phyloP scores from a whole-genome alignment of 2,113 vertebrate genomes.

The Conger conger region DNA sequence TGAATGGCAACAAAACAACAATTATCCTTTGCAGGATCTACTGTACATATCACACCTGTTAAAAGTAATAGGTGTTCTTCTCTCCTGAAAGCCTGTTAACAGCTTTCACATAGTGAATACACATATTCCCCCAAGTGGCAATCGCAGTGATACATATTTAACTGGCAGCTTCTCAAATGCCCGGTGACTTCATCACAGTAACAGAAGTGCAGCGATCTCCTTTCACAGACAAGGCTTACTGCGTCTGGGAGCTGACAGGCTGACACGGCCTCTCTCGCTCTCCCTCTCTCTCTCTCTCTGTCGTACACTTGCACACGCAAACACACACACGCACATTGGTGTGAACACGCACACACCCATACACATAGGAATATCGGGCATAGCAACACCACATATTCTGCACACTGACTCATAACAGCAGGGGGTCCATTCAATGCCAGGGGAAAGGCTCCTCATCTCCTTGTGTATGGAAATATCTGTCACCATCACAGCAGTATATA shows the following conservation, averaged over 20 bases:
- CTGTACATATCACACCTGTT: neutral
- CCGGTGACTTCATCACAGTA: conserved; percentile 1
- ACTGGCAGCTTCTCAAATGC: neutral
- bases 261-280: neutral
- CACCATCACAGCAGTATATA: neutral
- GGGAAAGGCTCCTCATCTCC: neutral
- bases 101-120: neutral
- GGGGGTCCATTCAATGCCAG: conserved; percentile 6
- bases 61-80: neutral
- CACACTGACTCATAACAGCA: neutral
- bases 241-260: neutral
- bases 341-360: conserved; percentile 9
- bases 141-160: neutral
- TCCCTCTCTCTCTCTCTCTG: neutral
- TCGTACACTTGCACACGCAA: conserved; percentile 4
- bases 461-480: neutral
- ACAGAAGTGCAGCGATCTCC: conserved; percentile 18
- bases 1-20: conserved; percentile 4
- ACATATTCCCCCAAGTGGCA: neutral
- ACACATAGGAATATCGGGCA: neutral
- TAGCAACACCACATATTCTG: neutral
- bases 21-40: neutral
- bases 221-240: conserved; percentile 17
- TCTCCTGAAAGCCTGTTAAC: conserved; percentile 3
- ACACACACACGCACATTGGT: too few relatives aligned